phyloP scores from a whole-genome alignment of 2,797 vertebrate genomes.

The Mus spretus region DNA sequence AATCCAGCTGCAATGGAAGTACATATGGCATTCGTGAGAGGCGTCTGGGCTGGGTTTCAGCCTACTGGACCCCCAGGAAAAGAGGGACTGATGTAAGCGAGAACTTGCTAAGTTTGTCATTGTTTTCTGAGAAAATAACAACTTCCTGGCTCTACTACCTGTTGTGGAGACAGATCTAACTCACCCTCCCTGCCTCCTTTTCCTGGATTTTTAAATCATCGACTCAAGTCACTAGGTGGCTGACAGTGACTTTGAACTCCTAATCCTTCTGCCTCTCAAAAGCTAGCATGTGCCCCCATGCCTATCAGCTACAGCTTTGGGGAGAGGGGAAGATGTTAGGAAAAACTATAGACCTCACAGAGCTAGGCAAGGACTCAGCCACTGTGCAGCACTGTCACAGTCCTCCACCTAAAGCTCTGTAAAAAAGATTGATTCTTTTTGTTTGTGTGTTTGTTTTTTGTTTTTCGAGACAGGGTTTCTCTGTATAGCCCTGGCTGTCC shows the following conservation, averaged over 20 bases:
- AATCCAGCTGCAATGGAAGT: conserved; percentile 88
- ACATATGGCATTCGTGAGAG: neutral
- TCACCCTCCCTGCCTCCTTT: neutral
- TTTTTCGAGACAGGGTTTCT: no score
- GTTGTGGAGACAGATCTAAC: neutral
- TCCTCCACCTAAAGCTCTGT: neutral
- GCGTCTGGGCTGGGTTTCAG: neutral
- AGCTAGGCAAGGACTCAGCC: neutral
- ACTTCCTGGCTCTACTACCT: neutral
- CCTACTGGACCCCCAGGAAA: neutral
- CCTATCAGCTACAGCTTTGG: neutral
- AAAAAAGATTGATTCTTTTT: no score
- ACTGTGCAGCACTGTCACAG: neutral
- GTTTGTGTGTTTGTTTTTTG: no score
- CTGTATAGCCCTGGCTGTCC: no score
- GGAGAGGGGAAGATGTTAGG: neutral
- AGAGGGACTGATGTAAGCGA: neutral
- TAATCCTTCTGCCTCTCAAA: neutral
- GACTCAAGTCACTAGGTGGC: neutral
- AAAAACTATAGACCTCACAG: neutral
- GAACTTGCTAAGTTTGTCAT: neutral
- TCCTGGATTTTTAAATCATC: neutral
- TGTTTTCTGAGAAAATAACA: conserved; percentile 9
- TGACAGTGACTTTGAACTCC: neutral
- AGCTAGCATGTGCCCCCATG: neutral